Evolutionary conservation across 2,797 vertebrate species (phyloP).

Genomic region (Bucorvus abyssinicus): DNA sequence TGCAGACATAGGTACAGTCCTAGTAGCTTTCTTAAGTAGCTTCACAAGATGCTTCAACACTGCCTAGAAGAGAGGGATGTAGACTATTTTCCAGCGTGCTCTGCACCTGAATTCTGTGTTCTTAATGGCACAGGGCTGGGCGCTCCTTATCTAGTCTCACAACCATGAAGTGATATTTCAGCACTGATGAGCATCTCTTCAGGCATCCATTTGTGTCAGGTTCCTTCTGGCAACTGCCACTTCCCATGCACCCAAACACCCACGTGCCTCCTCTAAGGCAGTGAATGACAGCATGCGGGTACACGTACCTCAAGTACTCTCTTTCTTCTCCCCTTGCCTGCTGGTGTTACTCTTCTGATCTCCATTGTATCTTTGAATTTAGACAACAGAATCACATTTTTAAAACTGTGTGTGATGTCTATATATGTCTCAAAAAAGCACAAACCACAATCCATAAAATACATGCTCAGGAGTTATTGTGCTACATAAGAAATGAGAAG

Average conservation of each 20-base stretch:
- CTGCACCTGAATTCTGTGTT: background rate
- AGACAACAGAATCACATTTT: background rate
- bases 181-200: background rate
- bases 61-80: background rate
- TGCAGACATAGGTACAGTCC: background rate
- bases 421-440: background rate
- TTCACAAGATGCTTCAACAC: background rate
- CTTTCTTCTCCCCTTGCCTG: background rate
- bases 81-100: background rate
- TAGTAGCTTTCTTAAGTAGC: background rate
- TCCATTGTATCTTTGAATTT: background rate
- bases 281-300: rapidly evolving
- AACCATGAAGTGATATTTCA: background rate
- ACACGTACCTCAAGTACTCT: background rate
- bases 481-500: background rate
- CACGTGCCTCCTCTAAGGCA: background rate
- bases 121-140: background rate
- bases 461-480: background rate
- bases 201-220: no score
- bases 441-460: background rate
- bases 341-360: background rate
- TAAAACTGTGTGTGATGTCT: background rate
- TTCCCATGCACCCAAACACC: background rate
- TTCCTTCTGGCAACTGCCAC: background rate
- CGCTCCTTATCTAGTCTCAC: background rate